phyloP scores from a whole-genome alignment of 2,797 vertebrate genomes.

The Chromobotia macracanthus region DNA sequence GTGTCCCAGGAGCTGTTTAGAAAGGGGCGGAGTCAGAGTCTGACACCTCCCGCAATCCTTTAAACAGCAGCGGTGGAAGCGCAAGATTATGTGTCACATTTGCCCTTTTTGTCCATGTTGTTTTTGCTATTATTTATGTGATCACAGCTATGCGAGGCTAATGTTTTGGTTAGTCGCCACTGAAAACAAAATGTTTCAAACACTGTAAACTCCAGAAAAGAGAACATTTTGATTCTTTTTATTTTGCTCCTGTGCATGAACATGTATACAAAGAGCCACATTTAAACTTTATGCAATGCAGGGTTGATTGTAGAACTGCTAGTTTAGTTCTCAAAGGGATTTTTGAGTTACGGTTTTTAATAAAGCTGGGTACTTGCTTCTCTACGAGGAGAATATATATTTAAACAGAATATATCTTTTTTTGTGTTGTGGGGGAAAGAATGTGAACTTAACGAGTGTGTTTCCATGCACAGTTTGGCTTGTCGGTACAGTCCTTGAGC shows the following conservation, averaged over 20 bases:
- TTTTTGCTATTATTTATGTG: slow-evolving; percentile 61
- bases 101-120: slow-evolving; percentile 23
- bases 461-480: background rate
- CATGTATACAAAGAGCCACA: slow-evolving; percentile 54
- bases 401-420: background rate
- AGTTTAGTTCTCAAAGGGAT: background rate
- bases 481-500: background rate
- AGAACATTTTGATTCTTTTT: slow-evolving; percentile 56
- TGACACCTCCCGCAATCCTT: background rate
- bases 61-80: background rate
- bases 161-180: slow-evolving; percentile 49
- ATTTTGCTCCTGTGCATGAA: slow-evolving; percentile 62
- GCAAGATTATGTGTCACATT: slow-evolving; percentile 24
- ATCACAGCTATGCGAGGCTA: slow-evolving; percentile 41
- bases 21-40: background rate
- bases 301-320: slow-evolving; percentile 8
- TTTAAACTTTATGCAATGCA: slow-evolving; percentile 71
- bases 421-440: background rate
- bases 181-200: slow-evolving; percentile 46
- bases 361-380: slow-evolving; percentile 8
- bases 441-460: background rate
- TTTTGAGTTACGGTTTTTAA: background rate
- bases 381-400: background rate
- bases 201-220: slow-evolving; percentile 57
- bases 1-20: slow-evolving; percentile 1